Base-by-base conservation (phyloP, 2,113 vertebrate species). In the Barnardius zonarius region DNA sequence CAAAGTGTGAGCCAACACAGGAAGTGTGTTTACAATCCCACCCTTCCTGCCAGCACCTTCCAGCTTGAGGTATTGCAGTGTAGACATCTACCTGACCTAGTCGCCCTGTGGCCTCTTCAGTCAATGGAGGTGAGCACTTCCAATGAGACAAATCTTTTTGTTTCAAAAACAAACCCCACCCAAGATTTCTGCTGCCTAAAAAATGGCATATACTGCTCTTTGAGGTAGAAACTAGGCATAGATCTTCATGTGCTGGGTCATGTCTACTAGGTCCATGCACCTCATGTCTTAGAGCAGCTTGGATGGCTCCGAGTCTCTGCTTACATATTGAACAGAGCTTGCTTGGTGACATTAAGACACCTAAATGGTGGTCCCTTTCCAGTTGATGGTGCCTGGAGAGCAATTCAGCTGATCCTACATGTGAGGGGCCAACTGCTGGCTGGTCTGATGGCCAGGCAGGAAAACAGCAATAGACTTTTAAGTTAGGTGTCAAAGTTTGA, bases 21-120 rank as follows among this genome's bases (percentile, higher is more conserved):
- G 90, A 96, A 94, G 9, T 0, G 2, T 11, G 7, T 83, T 82
- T 63, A 41, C 41, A 74, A 15, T 90, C 85, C 83, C 88, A 75
- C 96, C 94, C 91, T 96, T 97, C 92, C 94, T 94, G 86, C 59
- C 76, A 86, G 83, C 68, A 93, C 80, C 95, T 94, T 94, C 88
- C 92, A 86, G 39, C 67, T 70, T 68, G 83, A 91, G 51, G 12
- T 51, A 7, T 23, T 77, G 76, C 64, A 86, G 7, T 13, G 19
- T 24, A 77, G 80, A 24, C 25, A 33, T 39, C 76, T 77, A 78
- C 81, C 83, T 94, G 61, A 88, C 80, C 69, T 39, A n/a, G n/a
- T 86, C 88, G 81, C 51, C 88, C 64, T 1, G 1, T 17, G 3
- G 68, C 79, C 44, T 13, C 13, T 31, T 88, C 72, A 24, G 46